Conservation (phyloP, 2,113 vertebrate species). For the Callopanchax toddi region DNA sequence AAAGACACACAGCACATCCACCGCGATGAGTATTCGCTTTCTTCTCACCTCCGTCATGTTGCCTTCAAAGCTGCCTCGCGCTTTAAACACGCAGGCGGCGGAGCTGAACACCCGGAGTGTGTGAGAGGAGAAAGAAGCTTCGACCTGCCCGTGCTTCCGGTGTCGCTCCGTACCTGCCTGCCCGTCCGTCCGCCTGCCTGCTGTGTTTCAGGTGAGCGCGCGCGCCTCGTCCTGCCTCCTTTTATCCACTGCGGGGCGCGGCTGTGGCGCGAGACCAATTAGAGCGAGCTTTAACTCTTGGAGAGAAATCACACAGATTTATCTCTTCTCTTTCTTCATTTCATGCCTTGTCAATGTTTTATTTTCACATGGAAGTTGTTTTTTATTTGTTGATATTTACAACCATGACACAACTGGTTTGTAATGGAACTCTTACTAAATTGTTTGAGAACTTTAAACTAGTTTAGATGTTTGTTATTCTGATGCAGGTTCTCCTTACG, state of each 20-base stretch:
- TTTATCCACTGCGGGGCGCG: constrained; percentile 31
- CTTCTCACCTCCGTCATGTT: constrained; percentile 78
- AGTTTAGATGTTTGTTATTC: no score
- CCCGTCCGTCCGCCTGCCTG: constrained; percentile 47
- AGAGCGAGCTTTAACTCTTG: no score
- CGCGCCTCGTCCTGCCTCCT: constrained; percentile 15
- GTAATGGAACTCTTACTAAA: no score
- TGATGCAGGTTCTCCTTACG: no score
- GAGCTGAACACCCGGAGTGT: no score
- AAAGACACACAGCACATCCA: constrained; percentile 86
- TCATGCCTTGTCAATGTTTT: no score
- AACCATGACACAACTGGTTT: no score
- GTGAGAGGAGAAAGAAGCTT: background rate
- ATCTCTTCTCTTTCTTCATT: background rate
- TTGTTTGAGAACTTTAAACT: no score
- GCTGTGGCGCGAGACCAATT: constrained; percentile 1
- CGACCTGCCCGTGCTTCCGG: constrained; percentile 75
- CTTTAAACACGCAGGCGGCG: constrained; percentile 14
- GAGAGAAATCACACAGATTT: no score
- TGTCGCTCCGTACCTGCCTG: constrained; percentile 65
- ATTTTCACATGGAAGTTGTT: no score
- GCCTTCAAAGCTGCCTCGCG: constrained; percentile 16
- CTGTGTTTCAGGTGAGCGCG: constrained; percentile 39
- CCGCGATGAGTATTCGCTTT: constrained; percentile 80
- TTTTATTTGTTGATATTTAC: no score